Evolutionary conservation across 2,113 vertebrate species (phyloP), one percentile per base, ranked within the genome.

Genomic region (Strix aluco): DNA sequence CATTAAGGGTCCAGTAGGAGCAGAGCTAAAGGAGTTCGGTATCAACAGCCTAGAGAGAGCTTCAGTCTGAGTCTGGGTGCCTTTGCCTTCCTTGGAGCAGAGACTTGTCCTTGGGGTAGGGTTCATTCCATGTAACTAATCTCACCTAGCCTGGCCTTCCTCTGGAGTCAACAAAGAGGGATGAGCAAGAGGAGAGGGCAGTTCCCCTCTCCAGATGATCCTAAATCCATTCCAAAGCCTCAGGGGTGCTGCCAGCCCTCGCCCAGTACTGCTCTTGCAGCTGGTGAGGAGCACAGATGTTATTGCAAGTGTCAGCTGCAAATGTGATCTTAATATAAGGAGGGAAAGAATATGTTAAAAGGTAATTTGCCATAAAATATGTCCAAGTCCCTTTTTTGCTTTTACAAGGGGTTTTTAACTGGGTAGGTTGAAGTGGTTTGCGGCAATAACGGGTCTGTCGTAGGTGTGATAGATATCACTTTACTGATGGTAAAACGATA

Each of bases 291-390:
- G 63, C 63, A 77, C 1, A 14, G 71, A 22, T 19, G 32, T 62
- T 55, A 91, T 2, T 74, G 61, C 74, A 59, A 14, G 52, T 71
- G 85, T 92, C 90, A 78, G 46, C 94, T 87, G 49, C 1, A 3
- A 92, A 57, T n/a, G 73, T 11, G 80, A 77, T 91, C 87, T 90
- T 87, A 71, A 92, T 74, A 61, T 38, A 69, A 77, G 75, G 51
- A 91, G 38, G 38, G 55, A 92, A 92, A 90, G 89, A 92, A 93
- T 51, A 92, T 15, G 86, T 92, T 88, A 74, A 49, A 94, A 94
- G 92, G 91, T 94, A 96, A 97, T 98, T 95, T 96, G 69, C 94
- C 80, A 93, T 97, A 96, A 97, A 97, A 86, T 92, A 94, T 29
- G 19, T 86, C 81, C 63, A 74, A 26, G 27, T 89, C 84, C 54